phyloP scores from a whole-genome alignment of 2,797 vertebrate species.

The Triplophysa bombifrons region DNA sequence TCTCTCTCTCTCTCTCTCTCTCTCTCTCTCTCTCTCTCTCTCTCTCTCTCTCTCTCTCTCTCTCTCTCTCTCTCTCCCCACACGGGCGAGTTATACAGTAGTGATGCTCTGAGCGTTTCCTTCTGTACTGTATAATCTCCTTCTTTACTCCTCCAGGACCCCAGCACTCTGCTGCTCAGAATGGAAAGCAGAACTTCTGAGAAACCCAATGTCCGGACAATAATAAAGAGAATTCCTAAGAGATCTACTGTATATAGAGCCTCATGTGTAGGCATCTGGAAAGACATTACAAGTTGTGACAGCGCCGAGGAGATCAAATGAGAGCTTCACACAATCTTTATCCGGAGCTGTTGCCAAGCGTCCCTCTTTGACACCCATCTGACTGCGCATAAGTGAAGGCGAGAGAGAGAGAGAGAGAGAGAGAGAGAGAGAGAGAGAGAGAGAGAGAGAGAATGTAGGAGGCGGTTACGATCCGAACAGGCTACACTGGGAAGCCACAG shows the following conservation, averaged over 20 bases:
- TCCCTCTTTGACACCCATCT: conserved; percentile 41
- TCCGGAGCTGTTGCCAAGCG: conserved; percentile 33
- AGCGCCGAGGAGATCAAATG: conserved; percentile 31
- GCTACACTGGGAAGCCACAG: conserved; percentile 34
- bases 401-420: conserved; percentile 25
- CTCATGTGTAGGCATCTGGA: neutral
- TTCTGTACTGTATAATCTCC: neutral
- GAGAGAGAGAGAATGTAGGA: conserved; percentile 42
- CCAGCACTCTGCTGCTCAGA: conserved; percentile 1
- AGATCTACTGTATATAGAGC: conserved; percentile 20
- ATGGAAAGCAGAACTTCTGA: conserved; percentile 25
- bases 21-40: no score
- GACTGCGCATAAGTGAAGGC: conserved; percentile 41
- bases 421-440: conserved; percentile 31
- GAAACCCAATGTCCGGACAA: neutral
- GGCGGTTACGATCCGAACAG: conserved; percentile 38
- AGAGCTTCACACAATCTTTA: conserved; percentile 24
- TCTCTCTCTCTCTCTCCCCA: neutral
- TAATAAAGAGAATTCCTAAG: conserved; percentile 28
- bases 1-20: no score
- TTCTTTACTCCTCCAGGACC: conserved; percentile 25
- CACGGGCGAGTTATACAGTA: neutral
- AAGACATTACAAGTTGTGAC: conserved; percentile 28
- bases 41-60: no score
- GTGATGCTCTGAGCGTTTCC: neutral